Evolutionary conservation across 2,888 invertebrate species (phyloP), one percentile per base, ranked within the genome.

Genomic region (Acanthosepion esculentum): DNA sequence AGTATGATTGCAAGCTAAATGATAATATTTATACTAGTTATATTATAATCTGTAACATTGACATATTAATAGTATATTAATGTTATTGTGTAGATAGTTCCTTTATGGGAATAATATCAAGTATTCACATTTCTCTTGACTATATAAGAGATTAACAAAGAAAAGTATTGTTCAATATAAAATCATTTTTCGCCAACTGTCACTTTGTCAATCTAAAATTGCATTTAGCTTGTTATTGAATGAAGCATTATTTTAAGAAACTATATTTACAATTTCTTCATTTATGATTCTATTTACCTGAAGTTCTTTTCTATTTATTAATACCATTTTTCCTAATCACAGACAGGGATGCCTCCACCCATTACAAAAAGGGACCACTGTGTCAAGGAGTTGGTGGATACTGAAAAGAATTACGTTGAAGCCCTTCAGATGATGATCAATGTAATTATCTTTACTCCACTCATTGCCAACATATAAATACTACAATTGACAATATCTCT

Each of bases 381-480:
- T 95, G 97, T 98, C 48, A 97, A 97, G 95, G 99, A 99, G 97
- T 98, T 99, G 94, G 98, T 99, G 91, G 99, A 99, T 97, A 99
- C 99, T 0, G 99, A 99, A 97, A 98, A 98, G 96, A 99, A 99
- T 97, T 99, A 99, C 97, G 98, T 99, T 94, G 99, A 99, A 97
- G 99, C 99, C 26, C 98, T 99, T 94, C 98, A 98, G 97, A 99
- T 99, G 98, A 96, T 97, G 26, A 96, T 96, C 29, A 95, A 95
- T 94, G 97, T 97, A 95, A 95, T 96, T 95, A n/a, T 78, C 78
- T n/a, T 78, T 12, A n/a, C 15, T 78, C n/a, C n/a, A n/a, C n/a
- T n/a, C n/a, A 78, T 55, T 55, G 20, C 20, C 20, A 20, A 20
- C 26, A 59, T 23, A 78, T 12, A 78, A 78, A 29, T n/a, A n/a